Base-by-base conservation (phyloP, 2,797 vertebrate species). In the Echeneis naucrates region DNA sequence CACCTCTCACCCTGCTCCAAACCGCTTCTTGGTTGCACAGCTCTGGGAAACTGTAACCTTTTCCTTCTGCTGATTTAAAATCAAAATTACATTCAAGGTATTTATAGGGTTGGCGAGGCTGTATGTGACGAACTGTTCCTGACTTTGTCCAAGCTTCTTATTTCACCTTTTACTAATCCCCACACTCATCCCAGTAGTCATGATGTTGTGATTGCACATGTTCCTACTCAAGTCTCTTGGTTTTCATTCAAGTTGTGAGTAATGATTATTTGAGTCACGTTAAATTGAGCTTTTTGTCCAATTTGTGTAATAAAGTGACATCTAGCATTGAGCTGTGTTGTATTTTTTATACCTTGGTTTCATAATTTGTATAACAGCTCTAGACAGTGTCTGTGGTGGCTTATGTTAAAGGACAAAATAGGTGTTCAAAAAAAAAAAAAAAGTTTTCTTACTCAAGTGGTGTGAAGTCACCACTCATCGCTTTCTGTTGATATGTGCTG, bases 291-390 rank as follows among this genome's bases (percentile, higher is more conserved):
- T 27, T 84, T 81, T 81, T 14, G 0, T 86, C 44, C 45, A 72
- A 51, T 83, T 87, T 84, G 74, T 84, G 68, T 75, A 91, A 91
- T 91, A 91, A 90, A 91, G 70, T 68, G 53, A 71, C 73, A 79
- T 75, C 38, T 66, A 81, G 33, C 61, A 72, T 64, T 72, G 27
- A 70, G 56, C 42, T 61, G 65, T 83, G 54, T 62, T 51, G 57
- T 74, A 8, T 4, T 60, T 35, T 54, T 47, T 4, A n/a, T n/a
- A n/a, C n/a, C n/a, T n/a, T n/a, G n/a, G n/a, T n/a, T n/a, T n/a
- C n/a, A n/a, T n/a, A n/a, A n/a, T 55, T 27, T 27, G 44, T 51
- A 38, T 35, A 27, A 27, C 12, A n/a, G 19, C 10, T 56, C n/a
- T 42, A 24, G 10, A 26, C 4, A 3, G 21, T 26, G 10, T 10